Percentiles rank a stretch among this genome's conserved stretches.
Evolutionary conservation across 1,140 invertebrate genomes (phyloP).

Genomic region (Drosophila truncata): DNA sequence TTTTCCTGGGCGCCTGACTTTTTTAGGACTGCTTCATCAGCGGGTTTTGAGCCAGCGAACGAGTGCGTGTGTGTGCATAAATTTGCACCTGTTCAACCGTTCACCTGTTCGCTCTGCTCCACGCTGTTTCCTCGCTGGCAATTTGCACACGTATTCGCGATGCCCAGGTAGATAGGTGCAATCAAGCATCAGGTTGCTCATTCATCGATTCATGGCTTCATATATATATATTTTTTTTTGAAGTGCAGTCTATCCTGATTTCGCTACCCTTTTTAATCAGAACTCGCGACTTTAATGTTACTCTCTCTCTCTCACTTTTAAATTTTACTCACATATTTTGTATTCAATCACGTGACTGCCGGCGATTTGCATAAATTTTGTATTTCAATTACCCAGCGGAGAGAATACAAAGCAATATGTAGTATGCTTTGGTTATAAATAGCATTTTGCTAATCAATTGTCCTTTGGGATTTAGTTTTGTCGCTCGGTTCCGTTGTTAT

Average conservation of each 20-base stretch:
- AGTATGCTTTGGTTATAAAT: constrained; percentile 15
- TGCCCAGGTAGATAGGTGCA: constrained; percentile 66
- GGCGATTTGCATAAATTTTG: constrained; percentile 71
- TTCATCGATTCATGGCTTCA: constrained; percentile 62
- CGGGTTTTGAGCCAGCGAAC: constrained; percentile 25
- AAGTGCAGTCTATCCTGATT: background rate
- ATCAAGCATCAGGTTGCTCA: constrained; percentile 70
- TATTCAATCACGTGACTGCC: constrained; percentile 57
- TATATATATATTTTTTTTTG: constrained; percentile 48
- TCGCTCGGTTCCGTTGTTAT: constrained; percentile 28
- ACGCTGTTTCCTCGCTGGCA: constrained; percentile 29
- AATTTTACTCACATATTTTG: constrained; percentile 7
- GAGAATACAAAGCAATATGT: constrained; percentile 32
- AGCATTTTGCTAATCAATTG: constrained; percentile 68
- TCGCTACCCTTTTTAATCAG: constrained; percentile 7
- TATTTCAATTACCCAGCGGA: constrained; percentile 66
- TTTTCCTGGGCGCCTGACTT: constrained; percentile 55
- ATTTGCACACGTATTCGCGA: constrained; percentile 52
- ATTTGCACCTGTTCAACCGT: constrained; percentile 50
- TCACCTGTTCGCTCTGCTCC: constrained; percentile 23
- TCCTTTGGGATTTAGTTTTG: constrained; percentile 63
- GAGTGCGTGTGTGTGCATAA: constrained; percentile 58
- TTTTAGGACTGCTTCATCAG: constrained; percentile 46
- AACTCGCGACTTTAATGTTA: constrained; percentile 7
- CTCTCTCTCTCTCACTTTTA: constrained; percentile 3